Base-by-base conservation (phyloP, 2,888 invertebrate species). In the Melikaiella ostensackeni region DNA sequence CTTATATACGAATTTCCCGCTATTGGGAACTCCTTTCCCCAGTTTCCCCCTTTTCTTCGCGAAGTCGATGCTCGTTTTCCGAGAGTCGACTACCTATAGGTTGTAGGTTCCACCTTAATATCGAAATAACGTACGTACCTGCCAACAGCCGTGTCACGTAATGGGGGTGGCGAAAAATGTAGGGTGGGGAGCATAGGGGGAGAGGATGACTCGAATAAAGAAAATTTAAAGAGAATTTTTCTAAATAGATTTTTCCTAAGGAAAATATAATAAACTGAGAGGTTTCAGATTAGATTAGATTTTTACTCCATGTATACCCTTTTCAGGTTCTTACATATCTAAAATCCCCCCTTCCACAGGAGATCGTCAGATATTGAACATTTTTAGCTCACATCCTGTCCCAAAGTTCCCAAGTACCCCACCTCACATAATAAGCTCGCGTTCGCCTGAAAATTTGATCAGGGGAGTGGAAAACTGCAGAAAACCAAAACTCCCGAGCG, bases 11-110 rank as follows among this genome's bases (percentile, higher is more conserved):
- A 70, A 70, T 70, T 30, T 70, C 50, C 46, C 33, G 46, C 70
- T 70, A 70, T 70, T 19, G 70, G 62, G 59, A 77, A 80, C 75
- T 77, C 75, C 74, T 61, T 74, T 57, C 27, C 16, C 46, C n/a
- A n/a, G 16, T 30, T 50, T 70, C 50, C 8, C 27, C n/a, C 30
- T 27, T 30, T 50, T 50, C 30, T 50, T 70, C 50, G 50, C 30
- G n/a, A 70, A 70, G 70, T 70, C 70, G 50, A 70, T 70, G 70
- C 70, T 70, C 70, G 70, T 70, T 70, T 70, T 70, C 50, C 70
- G 30, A 70, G 30, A 70, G 70, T 50, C 70, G 50, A 33, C 50
- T 70, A 27, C 46, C 27, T 24, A 21, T 66, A 46, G 46, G 30
- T 70, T 24, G 27, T 59, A 59, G 70, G 50, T 30, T 70, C 50